Percentiles rank a stretch among this genome's conserved stretches.
These are phyloP conservation scores for Criorhina ranunculi DNA, from an alignment of 2,888 invertebrate species.

Conservation along the genomic window DNA sequence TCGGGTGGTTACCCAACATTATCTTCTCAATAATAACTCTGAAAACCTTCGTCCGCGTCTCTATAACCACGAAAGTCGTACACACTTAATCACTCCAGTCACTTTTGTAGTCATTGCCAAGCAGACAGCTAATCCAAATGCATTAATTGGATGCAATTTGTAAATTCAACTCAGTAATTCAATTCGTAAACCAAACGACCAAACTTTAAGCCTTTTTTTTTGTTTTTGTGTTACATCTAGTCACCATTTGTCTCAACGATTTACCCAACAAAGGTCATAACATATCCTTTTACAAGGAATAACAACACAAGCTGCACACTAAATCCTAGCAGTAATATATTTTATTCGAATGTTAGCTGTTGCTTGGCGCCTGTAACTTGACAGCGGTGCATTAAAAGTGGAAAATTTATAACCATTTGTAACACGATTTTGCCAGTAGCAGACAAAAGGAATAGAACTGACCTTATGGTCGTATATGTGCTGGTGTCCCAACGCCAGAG, in stretches of 20 bases:
- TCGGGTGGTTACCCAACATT: too few species aligned
- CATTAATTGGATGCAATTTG: not conserved
- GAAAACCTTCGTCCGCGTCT: too few species aligned
- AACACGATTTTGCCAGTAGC: conserved; percentile 66
- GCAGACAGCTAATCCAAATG: not conserved
- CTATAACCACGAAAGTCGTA: too few species aligned
- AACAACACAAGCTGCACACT: conserved; percentile 52
- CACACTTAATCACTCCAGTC: too few species aligned
- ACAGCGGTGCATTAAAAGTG: conserved; percentile 72
- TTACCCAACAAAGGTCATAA: conserved; percentile 60
- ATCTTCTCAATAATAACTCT: too few species aligned
- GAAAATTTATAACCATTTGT: conserved; percentile 74
- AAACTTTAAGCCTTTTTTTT: conserved; percentile 42
- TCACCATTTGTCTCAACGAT: conserved; percentile 23
- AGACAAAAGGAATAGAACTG: conserved; percentile 55
- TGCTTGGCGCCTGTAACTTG: conserved; percentile 76
- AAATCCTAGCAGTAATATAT: conserved; percentile 72
- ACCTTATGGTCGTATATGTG: conserved; percentile 49
- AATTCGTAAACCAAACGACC: conserved; percentile 9
- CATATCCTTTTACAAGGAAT: conserved; percentile 44
- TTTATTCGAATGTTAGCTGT: conserved; percentile 76
- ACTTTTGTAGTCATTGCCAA: too few species aligned
- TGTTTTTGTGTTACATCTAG: not conserved
- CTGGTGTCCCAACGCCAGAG: conserved; percentile 35
- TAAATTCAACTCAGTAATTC: not conserved